phyloP scores from a whole-genome alignment of 1,140 invertebrate species.

The Helicoverpa zea region DNA sequence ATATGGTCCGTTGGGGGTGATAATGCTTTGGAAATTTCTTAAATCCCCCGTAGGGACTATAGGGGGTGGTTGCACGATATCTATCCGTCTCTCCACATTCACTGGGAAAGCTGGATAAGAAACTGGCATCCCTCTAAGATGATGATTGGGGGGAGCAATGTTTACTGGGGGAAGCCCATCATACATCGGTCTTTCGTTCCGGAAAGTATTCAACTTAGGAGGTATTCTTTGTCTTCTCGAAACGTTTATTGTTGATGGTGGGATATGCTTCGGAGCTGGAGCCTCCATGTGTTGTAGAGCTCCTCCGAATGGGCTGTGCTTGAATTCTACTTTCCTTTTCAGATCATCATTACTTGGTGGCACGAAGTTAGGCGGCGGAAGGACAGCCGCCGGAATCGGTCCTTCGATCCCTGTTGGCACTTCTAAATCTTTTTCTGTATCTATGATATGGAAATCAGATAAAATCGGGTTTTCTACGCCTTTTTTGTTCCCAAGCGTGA shows the following conservation, averaged over 20 bases:
- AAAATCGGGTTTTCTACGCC: constrained; percentile 65
- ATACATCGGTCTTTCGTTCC: background rate
- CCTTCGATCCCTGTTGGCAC: constrained; percentile 88
- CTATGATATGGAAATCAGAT: constrained; percentile 77
- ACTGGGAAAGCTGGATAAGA: constrained; percentile 39
- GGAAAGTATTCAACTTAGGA: background rate
- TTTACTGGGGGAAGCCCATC: background rate
- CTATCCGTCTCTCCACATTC: constrained; percentile 87
- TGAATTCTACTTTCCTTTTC: too few relatives aligned
- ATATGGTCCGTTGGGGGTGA: constrained; percentile 29
- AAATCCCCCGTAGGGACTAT: constrained; percentile 25
- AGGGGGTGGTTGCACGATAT: constrained; percentile 84
- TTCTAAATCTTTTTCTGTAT: constrained; percentile 87
- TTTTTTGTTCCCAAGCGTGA: constrained; percentile 39
- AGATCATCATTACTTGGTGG: background rate
- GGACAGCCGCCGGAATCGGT: constrained; percentile 83
- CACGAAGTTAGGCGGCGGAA: constrained; percentile 69
- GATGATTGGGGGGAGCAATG: background rate
- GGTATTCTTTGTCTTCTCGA: background rate
- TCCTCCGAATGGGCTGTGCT: too few relatives aligned
- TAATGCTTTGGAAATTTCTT: background rate
- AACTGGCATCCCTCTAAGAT: background rate
- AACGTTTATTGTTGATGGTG: too few relatives aligned
- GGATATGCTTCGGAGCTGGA: too few relatives aligned
- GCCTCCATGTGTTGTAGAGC: too few relatives aligned